phyloP scores from a whole-genome alignment of 1,140 invertebrate genomes.

The Meloidogyne exigua region DNA sequence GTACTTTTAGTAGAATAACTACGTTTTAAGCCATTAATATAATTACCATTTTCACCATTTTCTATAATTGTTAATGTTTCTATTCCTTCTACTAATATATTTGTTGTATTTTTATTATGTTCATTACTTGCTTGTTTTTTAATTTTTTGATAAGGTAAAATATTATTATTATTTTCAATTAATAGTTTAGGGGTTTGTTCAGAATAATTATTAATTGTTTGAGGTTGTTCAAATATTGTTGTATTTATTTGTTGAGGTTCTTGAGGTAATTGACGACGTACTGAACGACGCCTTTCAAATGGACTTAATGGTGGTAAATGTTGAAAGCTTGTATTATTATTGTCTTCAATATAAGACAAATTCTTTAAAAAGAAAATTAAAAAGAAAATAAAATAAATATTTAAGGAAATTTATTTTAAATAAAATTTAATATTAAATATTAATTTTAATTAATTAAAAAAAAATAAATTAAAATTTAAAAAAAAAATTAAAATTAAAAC shows the following conservation, averaged over 20 bases:
- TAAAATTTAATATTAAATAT: too few relatives aligned
- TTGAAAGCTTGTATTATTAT: not conserved
- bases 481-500: too few relatives aligned
- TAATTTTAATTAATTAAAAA: not conserved
- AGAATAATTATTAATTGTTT: too few relatives aligned
- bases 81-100: not conserved
- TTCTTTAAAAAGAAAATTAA: not conserved
- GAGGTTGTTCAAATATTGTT: not conserved
- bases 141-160: not conserved
- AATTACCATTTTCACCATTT: not conserved
- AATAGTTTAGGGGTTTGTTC: not conserved
- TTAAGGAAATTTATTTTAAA: too few relatives aligned
- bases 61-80: not conserved
- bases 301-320: not conserved
- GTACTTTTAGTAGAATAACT: conserved; percentile 20
- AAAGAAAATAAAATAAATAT: too few relatives aligned
- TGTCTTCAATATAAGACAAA: not conserved
- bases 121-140: not conserved
- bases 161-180: not conserved
- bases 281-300: not conserved
- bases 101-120: not conserved
- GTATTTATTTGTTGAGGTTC: not conserved
- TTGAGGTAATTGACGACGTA: conserved; percentile 3
- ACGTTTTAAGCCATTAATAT: not conserved
- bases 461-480: not conserved